Conservation (phyloP, 2,888 invertebrate genomes). For the Leptura quadrifasciata region DNA sequence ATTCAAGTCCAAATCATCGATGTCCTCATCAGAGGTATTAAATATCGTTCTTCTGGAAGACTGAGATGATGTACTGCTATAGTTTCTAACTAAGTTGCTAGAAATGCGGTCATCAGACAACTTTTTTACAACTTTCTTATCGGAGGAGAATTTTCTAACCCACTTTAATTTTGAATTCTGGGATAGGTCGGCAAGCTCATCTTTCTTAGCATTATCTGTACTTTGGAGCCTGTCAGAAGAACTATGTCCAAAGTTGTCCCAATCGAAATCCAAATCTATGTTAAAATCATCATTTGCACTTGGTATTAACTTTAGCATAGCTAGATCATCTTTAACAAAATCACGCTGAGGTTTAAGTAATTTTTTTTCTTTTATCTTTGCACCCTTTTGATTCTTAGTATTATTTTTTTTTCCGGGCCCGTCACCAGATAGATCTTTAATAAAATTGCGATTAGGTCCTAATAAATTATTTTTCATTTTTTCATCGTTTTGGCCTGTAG, state of each 20-base stretch:
- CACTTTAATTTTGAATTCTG: neutral
- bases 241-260: neutral
- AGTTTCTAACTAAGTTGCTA: neutral
- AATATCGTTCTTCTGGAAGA: constrained; percentile 9
- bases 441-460: neutral
- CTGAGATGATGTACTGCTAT: neutral
- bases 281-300: constrained; percentile 63
- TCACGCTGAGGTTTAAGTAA: constrained; percentile 54
- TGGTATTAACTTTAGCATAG: constrained; percentile 61
- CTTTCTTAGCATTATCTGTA: neutral
- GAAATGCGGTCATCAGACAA: neutral
- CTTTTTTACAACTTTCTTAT: constrained; percentile 4
- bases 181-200: neutral
- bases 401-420: neutral
- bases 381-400: constrained; percentile 28
- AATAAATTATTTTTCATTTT: constrained; percentile 3
- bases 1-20: constrained; percentile 27
- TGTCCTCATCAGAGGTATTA: constrained; percentile 20
- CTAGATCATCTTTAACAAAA: constrained; percentile 54
- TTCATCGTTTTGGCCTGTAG: neutral
- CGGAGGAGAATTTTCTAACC: neutral
- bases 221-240: neutral
- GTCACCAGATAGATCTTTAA: neutral
- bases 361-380: constrained; percentile 36
- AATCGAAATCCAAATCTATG: constrained; percentile 70